Evolutionary conservation across 2,888 invertebrate genomes (phyloP).

Genomic region (Plutella xylostella): DNA sequence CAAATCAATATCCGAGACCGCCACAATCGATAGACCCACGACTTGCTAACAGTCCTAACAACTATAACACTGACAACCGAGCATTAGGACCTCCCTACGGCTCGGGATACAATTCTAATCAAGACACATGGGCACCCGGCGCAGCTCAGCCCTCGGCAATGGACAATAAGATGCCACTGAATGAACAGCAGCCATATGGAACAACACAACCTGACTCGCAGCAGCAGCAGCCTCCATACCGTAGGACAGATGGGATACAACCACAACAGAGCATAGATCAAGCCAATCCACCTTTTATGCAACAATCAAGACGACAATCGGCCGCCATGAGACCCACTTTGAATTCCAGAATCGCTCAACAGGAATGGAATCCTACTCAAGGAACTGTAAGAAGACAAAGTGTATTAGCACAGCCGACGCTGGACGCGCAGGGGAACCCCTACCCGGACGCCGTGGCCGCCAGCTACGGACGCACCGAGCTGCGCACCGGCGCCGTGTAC

Average conservation of each 20-base stretch:
- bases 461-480: conserved; percentile 42
- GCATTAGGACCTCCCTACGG: conserved; percentile 40
- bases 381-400: conserved; percentile 45
- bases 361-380: conserved; percentile 46
- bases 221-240: conserved; percentile 28
- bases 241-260: conserved; percentile 31
- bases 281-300: conserved; percentile 38
- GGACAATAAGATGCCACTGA: conserved; percentile 33
- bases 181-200: conserved; percentile 33
- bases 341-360: conserved; percentile 40
- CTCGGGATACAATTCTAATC: conserved; percentile 39
- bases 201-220: conserved; percentile 34
- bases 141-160: conserved; percentile 29
- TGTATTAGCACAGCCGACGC: conserved; percentile 46
- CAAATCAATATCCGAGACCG: conserved; percentile 47
- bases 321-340: conserved; percentile 36
- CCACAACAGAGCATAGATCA: conserved; percentile 47
- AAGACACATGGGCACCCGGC: conserved; percentile 41
- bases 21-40: conserved; percentile 42
- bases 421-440: conserved; percentile 36
- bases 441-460: conserved; percentile 37
- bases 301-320: conserved; percentile 46
- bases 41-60: conserved; percentile 45
- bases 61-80: conserved; percentile 45
- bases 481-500: conserved; percentile 50